Evolutionary conservation across 2,888 invertebrate genomes (phyloP).

Genomic region (Trichopria drosophilae): DNA sequence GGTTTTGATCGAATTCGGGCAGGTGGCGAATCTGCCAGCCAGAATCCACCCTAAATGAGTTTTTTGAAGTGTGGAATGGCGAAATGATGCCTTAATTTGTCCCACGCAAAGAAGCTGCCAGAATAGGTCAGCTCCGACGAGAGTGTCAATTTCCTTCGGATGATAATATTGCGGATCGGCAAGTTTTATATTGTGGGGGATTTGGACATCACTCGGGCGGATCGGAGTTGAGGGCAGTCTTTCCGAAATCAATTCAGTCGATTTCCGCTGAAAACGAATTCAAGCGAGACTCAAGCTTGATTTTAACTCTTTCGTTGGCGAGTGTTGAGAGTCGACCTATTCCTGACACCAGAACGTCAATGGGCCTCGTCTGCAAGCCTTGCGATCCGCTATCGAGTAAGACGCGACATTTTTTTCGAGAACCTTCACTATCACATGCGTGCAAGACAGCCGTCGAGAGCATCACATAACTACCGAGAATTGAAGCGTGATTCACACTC

Average conservation of each 20-base stretch:
- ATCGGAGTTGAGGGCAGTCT: background rate
- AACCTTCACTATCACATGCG: constrained; percentile 3
- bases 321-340: background rate
- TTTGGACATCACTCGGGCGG: background rate
- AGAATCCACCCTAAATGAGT: constrained; percentile 20
- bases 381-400: constrained; percentile 18
- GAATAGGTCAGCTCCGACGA: too few species aligned
- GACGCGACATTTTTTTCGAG: constrained; percentile 7
- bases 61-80: constrained; percentile 12
- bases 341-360: too few species aligned
- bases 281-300: background rate
- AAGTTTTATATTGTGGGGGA: background rate
- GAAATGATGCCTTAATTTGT: too few species aligned
- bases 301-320: background rate
- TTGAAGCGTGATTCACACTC: too few species aligned
- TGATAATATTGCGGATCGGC: too few species aligned
- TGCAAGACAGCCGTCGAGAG: constrained; percentile 20
- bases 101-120: constrained; percentile 9
- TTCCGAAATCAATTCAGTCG: background rate
- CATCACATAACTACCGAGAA: too few species aligned
- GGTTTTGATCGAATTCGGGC: too few species aligned
- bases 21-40: constrained; percentile 7
- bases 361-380: too few species aligned
- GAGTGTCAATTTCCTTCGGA: background rate
- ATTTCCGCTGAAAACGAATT: background rate